These are phyloP conservation scores for Pionites leucogaster DNA, from an alignment of 2,113 vertebrate genomes.

Conservation along the genomic window DNA sequence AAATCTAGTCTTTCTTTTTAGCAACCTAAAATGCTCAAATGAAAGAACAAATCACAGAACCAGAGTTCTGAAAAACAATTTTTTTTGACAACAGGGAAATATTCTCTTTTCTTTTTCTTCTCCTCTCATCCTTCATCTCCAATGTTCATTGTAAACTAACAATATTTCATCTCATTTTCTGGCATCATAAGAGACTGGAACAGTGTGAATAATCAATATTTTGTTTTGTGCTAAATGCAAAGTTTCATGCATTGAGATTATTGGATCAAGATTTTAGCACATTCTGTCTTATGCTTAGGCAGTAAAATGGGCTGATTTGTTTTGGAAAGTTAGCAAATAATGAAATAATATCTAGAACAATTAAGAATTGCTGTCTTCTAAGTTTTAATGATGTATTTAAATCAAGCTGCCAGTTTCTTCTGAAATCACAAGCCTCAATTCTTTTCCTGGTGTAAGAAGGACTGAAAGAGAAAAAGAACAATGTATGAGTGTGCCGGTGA, in stretches of 20 bases:
- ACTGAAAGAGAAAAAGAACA: neutral
- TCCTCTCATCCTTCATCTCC: neutral
- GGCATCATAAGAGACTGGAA: neutral
- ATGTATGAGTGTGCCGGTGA: rapidly evolving
- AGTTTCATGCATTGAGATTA: neutral
- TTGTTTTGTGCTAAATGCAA: neutral
- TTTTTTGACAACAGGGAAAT: neutral
- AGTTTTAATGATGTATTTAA: neutral
- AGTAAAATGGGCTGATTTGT: rapidly evolving
- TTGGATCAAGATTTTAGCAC: neutral
- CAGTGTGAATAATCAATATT: neutral
- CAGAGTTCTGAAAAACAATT: neutral
- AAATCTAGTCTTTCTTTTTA: neutral
- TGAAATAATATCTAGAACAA: neutral
- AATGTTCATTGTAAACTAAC: rapidly evolving
- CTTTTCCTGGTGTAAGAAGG: neutral
- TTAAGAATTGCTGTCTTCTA: neutral
- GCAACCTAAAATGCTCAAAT: neutral
- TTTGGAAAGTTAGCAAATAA: neutral
- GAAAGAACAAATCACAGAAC: neutral
- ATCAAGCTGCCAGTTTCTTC: neutral
- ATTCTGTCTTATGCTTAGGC: neutral
- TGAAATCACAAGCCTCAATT: neutral
- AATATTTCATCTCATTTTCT: neutral
- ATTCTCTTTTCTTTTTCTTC: neutral